phyloP scores from a whole-genome alignment of 2,113 vertebrate species.

The Corvus hawaiiensis region DNA sequence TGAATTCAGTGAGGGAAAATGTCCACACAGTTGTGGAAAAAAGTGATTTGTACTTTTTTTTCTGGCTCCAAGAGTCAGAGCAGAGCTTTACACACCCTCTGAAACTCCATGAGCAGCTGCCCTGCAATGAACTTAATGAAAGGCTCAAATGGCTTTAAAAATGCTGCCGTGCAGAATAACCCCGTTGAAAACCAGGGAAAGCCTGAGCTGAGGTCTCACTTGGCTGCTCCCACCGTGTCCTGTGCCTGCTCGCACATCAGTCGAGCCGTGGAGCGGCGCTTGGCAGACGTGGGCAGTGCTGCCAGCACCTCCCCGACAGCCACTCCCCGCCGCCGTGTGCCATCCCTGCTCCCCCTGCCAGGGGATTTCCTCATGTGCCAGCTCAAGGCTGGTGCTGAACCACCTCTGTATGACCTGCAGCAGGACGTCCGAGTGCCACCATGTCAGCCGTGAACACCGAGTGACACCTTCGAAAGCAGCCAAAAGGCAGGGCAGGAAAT shows the following conservation, averaged over 20 bases:
- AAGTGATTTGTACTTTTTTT: not conserved
- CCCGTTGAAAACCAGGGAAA: not conserved
- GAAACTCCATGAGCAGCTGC: not conserved
- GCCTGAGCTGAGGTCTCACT: not conserved
- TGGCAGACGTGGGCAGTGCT: not conserved
- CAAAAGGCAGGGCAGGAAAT: not conserved
- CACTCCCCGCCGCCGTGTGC: accelerated
- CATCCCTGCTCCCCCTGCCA: accelerated
- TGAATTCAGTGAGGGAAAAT: not conserved
- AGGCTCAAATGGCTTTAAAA: not conserved
- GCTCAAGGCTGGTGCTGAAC: not conserved
- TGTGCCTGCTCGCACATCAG: accelerated
- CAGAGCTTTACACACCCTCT: not conserved
- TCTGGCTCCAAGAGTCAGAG: not conserved
- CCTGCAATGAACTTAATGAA: not conserved
- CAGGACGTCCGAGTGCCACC: not conserved
- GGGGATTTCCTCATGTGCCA: not conserved
- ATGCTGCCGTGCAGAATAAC: not conserved
- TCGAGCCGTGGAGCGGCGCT: accelerated
- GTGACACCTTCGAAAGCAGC: accelerated
- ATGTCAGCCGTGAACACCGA: accelerated
- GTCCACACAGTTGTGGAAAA: not conserved
- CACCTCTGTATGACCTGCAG: not conserved
- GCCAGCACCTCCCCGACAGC: not conserved
- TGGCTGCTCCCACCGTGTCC: not conserved